A percentile compares a stretch with the other conserved stretches of the same genome.
These are phyloP conservation scores for Drosophila pseudoananassae DNA, from an alignment of 1,140 invertebrate genomes.

Conservation along the genomic window DNA sequence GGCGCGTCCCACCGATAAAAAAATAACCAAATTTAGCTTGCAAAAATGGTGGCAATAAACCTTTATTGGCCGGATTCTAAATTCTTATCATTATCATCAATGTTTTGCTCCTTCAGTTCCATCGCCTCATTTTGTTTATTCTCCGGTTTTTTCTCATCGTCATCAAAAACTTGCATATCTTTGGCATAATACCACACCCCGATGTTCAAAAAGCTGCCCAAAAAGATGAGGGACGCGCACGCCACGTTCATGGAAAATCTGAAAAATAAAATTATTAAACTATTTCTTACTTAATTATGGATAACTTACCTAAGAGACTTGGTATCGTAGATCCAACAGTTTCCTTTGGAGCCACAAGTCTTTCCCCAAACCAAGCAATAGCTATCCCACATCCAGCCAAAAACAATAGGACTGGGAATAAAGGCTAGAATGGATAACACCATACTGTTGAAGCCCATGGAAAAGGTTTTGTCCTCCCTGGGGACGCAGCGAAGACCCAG, in stretches of 20 bases:
- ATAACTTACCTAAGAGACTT: constrained; percentile 85
- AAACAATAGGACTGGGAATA: constrained; percentile 89
- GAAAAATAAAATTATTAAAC: neutral
- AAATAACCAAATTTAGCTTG: neutral
- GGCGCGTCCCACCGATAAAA: constrained; percentile 7
- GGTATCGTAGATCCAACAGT: constrained; percentile 90
- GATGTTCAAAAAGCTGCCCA: constrained; percentile 87
- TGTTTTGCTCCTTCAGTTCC: constrained; percentile 24
- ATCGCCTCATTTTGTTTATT: constrained; percentile 7
- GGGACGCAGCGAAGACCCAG: constrained; percentile 88
- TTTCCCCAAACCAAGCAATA: constrained; percentile 90
- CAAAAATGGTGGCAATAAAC: neutral
- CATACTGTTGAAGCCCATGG: constrained; percentile 87
- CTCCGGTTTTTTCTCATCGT: constrained; percentile 83
- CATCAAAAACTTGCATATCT: constrained; percentile 89
- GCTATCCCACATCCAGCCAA: constrained; percentile 89
- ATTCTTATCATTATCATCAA: neutral
- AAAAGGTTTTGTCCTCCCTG: constrained; percentile 88
- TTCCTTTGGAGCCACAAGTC: constrained; percentile 88
- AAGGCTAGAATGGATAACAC: constrained; percentile 88
- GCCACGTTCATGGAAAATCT: constrained; percentile 87
- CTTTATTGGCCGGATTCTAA: neutral
- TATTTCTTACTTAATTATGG: too few relatives aligned
- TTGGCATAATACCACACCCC: constrained; percentile 88
- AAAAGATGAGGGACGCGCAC: constrained; percentile 86